A percentile compares a stretch with the other conserved stretches of the same genome.
Conservation (phyloP, 92 coral and sea anemone genomes). For the Heteractis magnifica region DNA sequence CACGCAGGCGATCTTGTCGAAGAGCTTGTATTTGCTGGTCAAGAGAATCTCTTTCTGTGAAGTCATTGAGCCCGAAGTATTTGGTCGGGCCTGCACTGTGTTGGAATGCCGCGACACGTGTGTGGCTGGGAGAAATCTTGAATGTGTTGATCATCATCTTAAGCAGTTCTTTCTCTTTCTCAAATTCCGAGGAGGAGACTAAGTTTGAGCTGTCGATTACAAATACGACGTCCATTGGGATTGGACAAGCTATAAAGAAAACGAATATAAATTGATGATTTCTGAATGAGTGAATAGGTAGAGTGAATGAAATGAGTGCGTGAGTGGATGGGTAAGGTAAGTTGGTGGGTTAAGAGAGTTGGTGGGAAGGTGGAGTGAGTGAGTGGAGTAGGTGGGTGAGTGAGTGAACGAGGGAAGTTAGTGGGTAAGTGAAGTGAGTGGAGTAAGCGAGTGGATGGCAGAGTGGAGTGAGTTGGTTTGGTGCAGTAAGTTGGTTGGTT, state of each 20-base stretch:
- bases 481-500: no score
- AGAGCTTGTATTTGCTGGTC: slow-evolving; percentile 37
- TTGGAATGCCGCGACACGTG: slow-evolving; percentile 73
- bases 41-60: slow-evolving; percentile 45
- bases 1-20: slow-evolving; percentile 25
- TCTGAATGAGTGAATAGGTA: neutral
- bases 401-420: no score
- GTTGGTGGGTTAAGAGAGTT: no score
- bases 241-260: slow-evolving; percentile 70
- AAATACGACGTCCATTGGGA: slow-evolving; percentile 88
- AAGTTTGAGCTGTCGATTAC: slow-evolving; percentile 71
- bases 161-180: slow-evolving; percentile 53
- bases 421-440: no score
- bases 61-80: slow-evolving; percentile 53
- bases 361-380: no score
- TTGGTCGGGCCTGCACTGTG: slow-evolving; percentile 55
- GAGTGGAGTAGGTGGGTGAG: no score
- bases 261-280: neutral
- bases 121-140: slow-evolving; percentile 50
- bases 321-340: no score
- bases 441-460: no score
- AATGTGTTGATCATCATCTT: slow-evolving; percentile 60
- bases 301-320: no score
- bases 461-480: no score
- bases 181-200: slow-evolving; percentile 42